Percentiles rank a stretch among this genome's conserved stretches.
phyloP scores from a whole-genome alignment of 92 coral and sea anemone species.

The Blastomussa wellsi region DNA sequence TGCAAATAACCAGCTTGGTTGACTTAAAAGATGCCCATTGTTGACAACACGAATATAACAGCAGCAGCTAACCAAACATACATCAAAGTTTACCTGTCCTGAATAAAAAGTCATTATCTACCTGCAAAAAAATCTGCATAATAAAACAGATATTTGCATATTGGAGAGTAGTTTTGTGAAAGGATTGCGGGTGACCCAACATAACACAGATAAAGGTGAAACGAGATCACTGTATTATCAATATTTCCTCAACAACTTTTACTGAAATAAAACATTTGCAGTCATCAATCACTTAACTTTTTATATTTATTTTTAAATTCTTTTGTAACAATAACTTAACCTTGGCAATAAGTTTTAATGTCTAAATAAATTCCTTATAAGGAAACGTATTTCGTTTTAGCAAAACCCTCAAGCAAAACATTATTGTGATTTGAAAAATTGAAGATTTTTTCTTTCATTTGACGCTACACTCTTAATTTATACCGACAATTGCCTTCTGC shows the following conservation, averaged over 20 bases:
- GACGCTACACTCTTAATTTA: background rate
- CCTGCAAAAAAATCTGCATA: constrained; percentile 27
- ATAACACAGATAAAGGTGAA: background rate
- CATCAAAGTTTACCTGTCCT: constrained; percentile 34
- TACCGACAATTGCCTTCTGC: background rate
- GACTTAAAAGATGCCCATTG: background rate
- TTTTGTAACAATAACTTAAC: background rate
- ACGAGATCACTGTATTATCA: background rate
- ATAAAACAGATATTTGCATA: constrained; percentile 40
- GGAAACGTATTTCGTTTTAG: background rate
- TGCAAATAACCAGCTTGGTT: background rate
- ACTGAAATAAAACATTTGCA: background rate
- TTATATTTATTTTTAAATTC: background rate
- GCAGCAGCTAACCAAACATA: constrained; percentile 46
- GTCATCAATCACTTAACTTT: background rate
- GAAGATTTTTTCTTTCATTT: background rate
- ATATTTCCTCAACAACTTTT: background rate
- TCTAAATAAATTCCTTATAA: background rate
- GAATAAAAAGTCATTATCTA: constrained; percentile 21
- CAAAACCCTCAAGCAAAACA: background rate
- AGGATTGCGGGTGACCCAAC: constrained; percentile 21
- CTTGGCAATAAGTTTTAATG: background rate
- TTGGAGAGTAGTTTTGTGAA: background rate
- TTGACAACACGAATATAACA: constrained; percentile 4
- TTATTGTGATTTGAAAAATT: background rate